Percentiles rank a stretch among this genome's conserved stretches.
Evolutionary conservation across 2,797 vertebrate genomes (phyloP).

Genomic region (Alectoris magna): DNA sequence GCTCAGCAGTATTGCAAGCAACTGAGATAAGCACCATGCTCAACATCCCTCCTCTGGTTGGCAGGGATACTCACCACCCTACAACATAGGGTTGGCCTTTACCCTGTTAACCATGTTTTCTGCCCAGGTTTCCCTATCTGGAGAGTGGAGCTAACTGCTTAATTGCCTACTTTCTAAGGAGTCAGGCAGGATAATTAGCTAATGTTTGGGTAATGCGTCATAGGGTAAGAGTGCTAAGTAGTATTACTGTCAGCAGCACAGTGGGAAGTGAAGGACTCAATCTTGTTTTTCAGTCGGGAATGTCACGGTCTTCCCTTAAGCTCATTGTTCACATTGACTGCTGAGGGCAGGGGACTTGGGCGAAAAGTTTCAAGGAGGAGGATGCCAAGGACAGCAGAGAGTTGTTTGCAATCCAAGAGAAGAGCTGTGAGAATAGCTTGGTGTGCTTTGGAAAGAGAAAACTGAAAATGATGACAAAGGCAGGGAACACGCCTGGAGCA

Average conservation of each 20-base stretch:
- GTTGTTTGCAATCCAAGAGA: neutral
- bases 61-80: neutral
- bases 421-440: neutral
- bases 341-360: neutral
- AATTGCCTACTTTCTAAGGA: constrained; percentile 47
- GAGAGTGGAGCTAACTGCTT: neutral
- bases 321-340: neutral
- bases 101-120: neutral
- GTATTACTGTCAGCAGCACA: constrained; percentile 55
- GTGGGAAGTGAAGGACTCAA: constrained; percentile 37
- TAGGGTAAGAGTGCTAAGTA: constrained; percentile 22
- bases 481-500: neutral
- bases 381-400: neutral
- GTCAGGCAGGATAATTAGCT: constrained; percentile 45
- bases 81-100: neutral
- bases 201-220: constrained; percentile 49
- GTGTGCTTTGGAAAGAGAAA: neutral
- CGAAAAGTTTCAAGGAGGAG: neutral
- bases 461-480: neutral
- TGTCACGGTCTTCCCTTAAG: neutral
- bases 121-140: neutral
- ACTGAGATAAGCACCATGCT: neutral
- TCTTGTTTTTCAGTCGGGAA: neutral
- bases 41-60: neutral
- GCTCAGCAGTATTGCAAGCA: neutral